phyloP scores from a whole-genome alignment of 2,797 vertebrate species.

The Trematomus bernacchii region DNA sequence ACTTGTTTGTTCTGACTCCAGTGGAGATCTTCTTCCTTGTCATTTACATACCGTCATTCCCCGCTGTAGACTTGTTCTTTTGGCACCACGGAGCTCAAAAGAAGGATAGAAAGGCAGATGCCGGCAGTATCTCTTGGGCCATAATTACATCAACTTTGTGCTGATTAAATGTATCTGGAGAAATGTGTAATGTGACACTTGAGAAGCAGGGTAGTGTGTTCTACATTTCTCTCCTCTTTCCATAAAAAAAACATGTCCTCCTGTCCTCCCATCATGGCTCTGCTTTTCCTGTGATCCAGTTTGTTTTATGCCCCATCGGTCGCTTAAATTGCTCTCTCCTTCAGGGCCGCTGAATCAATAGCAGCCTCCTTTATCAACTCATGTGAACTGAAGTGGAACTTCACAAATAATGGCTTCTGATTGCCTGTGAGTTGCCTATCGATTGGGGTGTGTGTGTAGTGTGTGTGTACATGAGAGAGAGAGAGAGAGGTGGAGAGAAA shows the following conservation, averaged over 20 bases:
- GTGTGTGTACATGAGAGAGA: constrained; percentile 32
- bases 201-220: constrained; percentile 28
- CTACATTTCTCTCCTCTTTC: constrained; percentile 31
- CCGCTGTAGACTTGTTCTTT: constrained; percentile 55
- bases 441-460: constrained; percentile 73
- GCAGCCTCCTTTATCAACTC: constrained; percentile 87
- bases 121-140: constrained; percentile 26
- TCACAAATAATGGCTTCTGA: constrained; percentile 92
- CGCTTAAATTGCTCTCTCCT: constrained; percentile 89
- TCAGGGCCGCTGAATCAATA: constrained; percentile 90
- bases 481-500: constrained; percentile 48
- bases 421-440: constrained; percentile 88
- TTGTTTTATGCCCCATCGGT: constrained; percentile 88
- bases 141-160: constrained; percentile 51
- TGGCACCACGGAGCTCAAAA: constrained; percentile 35
- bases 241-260: constrained; percentile 60
- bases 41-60: constrained; percentile 64
- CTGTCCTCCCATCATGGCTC: constrained; percentile 63
- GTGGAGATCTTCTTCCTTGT: constrained; percentile 63
- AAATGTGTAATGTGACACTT: constrained; percentile 53
- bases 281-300: constrained; percentile 81
- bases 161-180: constrained; percentile 54
- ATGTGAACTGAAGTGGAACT: constrained; percentile 94
- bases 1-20: constrained; percentile 79
- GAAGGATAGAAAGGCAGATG: constrained; percentile 28